These are phyloP conservation scores for Pristionchus mayeri DNA, from an alignment of 2,888 invertebrate genomes.

Conservation along the genomic window DNA sequence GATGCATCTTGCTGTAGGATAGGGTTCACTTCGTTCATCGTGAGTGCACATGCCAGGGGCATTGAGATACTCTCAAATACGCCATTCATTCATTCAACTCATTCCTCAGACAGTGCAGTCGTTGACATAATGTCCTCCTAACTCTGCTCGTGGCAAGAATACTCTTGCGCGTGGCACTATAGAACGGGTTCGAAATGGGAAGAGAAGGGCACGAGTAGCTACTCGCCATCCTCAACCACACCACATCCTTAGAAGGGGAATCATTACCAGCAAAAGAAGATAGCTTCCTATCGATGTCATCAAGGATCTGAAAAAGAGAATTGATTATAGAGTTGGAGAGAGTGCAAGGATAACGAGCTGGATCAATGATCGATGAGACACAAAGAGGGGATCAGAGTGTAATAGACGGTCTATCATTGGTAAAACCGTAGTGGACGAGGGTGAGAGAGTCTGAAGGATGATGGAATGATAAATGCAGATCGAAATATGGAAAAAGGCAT, in stretches of 20 bases:
- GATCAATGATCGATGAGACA: background rate
- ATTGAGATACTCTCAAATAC: background rate
- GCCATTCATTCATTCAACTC: too few species aligned
- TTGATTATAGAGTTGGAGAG: background rate
- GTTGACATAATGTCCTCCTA: background rate
- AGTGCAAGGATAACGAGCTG: background rate
- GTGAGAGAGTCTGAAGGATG: background rate
- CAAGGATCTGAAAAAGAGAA: background rate
- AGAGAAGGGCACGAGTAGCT: background rate
- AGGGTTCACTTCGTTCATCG: background rate
- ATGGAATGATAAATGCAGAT: background rate
- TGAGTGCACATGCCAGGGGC: background rate
- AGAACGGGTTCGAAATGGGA: conserved; percentile 11
- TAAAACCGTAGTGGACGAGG: background rate
- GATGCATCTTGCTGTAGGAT: background rate
- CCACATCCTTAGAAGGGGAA: background rate
- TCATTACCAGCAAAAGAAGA: background rate
- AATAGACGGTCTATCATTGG: background rate
- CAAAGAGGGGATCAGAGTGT: background rate
- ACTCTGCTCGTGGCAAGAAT: background rate
- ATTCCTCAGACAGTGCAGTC: too few species aligned
- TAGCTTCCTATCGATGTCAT: background rate
- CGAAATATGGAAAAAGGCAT: background rate
- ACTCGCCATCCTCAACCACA: background rate
- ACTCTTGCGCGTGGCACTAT: conserved; percentile 16